Evolutionary conservation across 1,140 invertebrate genomes (phyloP), one percentile per base, ranked within the genome.

Genomic region (Pseudomyrmex dendroicus): DNA sequence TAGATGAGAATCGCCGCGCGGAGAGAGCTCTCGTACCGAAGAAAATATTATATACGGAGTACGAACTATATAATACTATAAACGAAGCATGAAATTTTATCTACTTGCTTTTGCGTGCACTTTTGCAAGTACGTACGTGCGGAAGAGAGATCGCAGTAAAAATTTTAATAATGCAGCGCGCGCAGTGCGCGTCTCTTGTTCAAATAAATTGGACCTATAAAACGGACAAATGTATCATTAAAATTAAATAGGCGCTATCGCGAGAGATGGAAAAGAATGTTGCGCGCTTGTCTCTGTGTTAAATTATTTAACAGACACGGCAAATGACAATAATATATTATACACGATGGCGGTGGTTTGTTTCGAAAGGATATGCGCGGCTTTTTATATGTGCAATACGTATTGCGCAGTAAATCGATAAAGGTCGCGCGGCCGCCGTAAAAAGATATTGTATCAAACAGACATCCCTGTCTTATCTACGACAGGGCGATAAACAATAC

Each of bases 11-110:
- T 52, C 25, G 22, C 61, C 66, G 52, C 64, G 59, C 52, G 35
- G 35, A 35, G 35, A 35, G 35, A 64, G 22, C 46, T 46, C 54
- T 57, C 72, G 17, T 64, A 52, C 59, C 48, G 46, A 35, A 74
- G 59, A 74, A 46, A 46, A 74, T 74, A 72, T 20, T 61, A 63
- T 74, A 74, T 61, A 76, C 48, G 73, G 73, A 76, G 66, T 66
- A 66, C 61, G 73, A 66, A 62, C 22, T 25, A n/a, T 76, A 35
- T 35, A 74, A 66, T 66, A 22, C 48, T 52, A 76, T 25, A 76
- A 76, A 76, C 57, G 56, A 73, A 73, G 72, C 35, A 59, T 48
- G 48, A 76, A 48, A 76, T 76, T 76, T 64, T 76, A 62, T 52
- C 73, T 25, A 25, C 48, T 64, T 44, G 46, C 22, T 76, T 76